phyloP scores from a whole-genome alignment of 2,888 invertebrate genomes.

The Cerastis leucographa region DNA sequence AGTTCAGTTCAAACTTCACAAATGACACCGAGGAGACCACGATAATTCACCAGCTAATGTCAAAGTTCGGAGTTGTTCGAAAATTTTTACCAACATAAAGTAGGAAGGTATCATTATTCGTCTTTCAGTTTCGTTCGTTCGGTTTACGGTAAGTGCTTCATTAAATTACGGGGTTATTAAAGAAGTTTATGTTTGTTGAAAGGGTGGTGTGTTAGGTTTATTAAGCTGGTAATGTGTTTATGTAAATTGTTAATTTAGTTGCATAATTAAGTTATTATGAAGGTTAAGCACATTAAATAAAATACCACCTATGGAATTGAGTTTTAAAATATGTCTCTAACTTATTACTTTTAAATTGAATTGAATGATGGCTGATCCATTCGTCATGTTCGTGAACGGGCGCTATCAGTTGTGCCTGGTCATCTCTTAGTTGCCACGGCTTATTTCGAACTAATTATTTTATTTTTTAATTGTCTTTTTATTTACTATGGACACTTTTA shows the following conservation, averaged over 20 bases:
- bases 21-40: conserved; percentile 88
- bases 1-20: conserved; percentile 85
- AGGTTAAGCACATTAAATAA: not conserved
- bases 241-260: not conserved
- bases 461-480: too few species aligned
- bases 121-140: conserved; percentile 75
- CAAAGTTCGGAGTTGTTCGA: conserved; percentile 87
- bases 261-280: not conserved
- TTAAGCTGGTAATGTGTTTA: conserved; percentile 31
- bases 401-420: too few species aligned
- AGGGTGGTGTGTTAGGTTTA: conserved; percentile 48
- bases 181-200: conserved; percentile 50
- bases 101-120: conserved; percentile 76
- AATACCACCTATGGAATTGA: not conserved
- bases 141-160: conserved; percentile 66
- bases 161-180: conserved; percentile 59
- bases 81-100: conserved; percentile 85
- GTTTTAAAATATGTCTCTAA: not conserved
- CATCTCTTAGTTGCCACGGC: too few species aligned
- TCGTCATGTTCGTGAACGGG: too few species aligned
- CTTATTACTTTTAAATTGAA: too few species aligned
- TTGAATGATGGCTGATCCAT: too few species aligned
- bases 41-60: conserved; percentile 89
- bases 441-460: too few species aligned
- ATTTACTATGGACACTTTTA: too few species aligned